Evolutionary conservation across 2,888 invertebrate species (phyloP), one percentile per base, ranked within the genome.

Genomic region (Suillia variegata): DNA sequence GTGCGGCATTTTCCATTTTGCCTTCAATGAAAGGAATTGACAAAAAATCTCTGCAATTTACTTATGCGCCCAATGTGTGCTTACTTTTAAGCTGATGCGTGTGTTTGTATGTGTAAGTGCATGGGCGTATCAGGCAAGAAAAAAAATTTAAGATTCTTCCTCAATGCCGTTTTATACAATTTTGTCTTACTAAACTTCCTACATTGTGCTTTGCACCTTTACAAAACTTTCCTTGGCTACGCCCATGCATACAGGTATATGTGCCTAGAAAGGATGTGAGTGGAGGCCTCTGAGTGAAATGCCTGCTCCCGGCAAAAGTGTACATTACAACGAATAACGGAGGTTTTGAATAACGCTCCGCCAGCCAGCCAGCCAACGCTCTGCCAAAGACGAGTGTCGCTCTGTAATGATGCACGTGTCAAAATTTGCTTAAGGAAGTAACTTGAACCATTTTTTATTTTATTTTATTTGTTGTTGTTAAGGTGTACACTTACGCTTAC

Each of bases 241-340:
- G n/a, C n/a, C n/a, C n/a, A n/a, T n/a, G n/a, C n/a, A n/a, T n/a
- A 8, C 12, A 12, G 5, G 5, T 31, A 12, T 31, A 8, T 31
- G 31, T 31, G 12, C 12, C 6, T 12, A 12, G 12, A 5, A 12
- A 12, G 12, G 31, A 12, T 31, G 31, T 31, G 31, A 8, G 6
- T 31, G 5, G 12, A 8, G 31, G 31, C 6, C 31, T 12, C 38
- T 73, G 70, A 70, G 74, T 68, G 64, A 70, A 75, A 76, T 75
- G 75, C 72, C 75, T n/a, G n/a, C n/a, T n/a, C 69, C 61, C 61
- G 61, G 72, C 65, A 45, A 72, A 74, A 72, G 75, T 75, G 69
- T 72, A 68, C 72, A 74, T 73, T 75, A 72, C 72, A 38, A n/a
- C n/a, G 38, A 38, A 72, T 75, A 38, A n/a, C n/a, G 38, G n/a